These are phyloP conservation scores for Lochmaea crataegi DNA, from an alignment of 2,888 invertebrate genomes.

Conservation along the genomic window DNA sequence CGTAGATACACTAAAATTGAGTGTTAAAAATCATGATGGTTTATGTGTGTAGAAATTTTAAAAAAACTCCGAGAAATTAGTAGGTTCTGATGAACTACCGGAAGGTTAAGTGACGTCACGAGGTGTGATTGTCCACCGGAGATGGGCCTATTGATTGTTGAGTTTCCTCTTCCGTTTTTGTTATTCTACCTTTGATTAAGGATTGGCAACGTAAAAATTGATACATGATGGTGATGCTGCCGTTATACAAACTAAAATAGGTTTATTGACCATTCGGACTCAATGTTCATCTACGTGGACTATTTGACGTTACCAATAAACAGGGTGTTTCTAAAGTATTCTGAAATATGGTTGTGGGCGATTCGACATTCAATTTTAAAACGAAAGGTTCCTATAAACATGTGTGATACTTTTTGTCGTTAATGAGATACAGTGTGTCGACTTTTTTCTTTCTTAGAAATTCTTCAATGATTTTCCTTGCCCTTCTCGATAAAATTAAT, in stretches of 20 bases:
- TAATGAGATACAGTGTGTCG: no score
- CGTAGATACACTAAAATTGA: no score
- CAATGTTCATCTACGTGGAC: not conserved
- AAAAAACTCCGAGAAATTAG: slow-evolving; percentile 18
- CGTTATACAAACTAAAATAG: slow-evolving; percentile 6
- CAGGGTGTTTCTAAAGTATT: no score
- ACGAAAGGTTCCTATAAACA: no score
- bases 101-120: slow-evolving; percentile 58
- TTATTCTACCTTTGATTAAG: slow-evolving; percentile 37
- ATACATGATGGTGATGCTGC: slow-evolving; percentile 12
- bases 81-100: slow-evolving; percentile 52
- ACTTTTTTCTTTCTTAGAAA: no score
- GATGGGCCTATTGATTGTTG: slow-evolving; percentile 62
- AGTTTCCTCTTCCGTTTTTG: slow-evolving; percentile 61
- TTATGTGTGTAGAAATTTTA: not conserved
- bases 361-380: no score
- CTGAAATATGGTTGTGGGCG: no score
- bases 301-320: not conserved
- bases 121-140: slow-evolving; percentile 63
- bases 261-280: slow-evolving; percentile 7
- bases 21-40: not conserved
- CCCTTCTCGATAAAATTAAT: no score
- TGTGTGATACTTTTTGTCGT: no score
- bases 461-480: no score
- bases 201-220: slow-evolving; percentile 31